Evolutionary conservation across 2,888 invertebrate genomes (phyloP).

Genomic region (Lysandra coridon): DNA sequence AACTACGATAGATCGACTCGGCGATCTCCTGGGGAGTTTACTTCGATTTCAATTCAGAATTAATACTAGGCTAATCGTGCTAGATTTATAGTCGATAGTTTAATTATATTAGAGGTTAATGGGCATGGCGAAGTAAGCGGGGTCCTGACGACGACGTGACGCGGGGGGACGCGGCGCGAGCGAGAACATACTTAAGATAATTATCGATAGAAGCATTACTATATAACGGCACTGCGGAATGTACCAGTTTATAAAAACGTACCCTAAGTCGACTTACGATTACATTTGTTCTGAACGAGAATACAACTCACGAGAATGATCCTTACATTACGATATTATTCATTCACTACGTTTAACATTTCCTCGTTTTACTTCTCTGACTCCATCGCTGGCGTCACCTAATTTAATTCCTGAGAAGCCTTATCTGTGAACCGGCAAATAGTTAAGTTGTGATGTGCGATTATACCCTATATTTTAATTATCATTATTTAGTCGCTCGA

Average conservation of each 20-base stretch:
- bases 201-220: conserved; percentile 65
- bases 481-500: conserved; percentile 55
- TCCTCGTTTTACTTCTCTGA: conserved; percentile 55
- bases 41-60: conserved; percentile 67
- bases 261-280: conserved; percentile 71
- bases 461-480: conserved; percentile 67
- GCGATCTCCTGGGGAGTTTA: conserved; percentile 61
- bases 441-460: conserved; percentile 79
- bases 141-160: conserved; percentile 28
- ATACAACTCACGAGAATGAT: conserved; percentile 57
- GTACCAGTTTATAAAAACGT: conserved; percentile 77
- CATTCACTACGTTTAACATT: conserved; percentile 60
- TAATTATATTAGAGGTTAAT: conserved; percentile 49
- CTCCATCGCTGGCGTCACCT: conserved; percentile 72
- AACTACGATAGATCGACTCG: conserved; percentile 69
- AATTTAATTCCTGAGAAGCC: conserved; percentile 49
- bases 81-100: conserved; percentile 60
- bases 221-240: conserved; percentile 77
- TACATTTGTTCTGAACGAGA: conserved; percentile 71
- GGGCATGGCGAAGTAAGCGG: conserved; percentile 30
- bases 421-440: conserved; percentile 68
- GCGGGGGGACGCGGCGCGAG: background rate
- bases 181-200: conserved; percentile 60
- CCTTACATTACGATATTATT: conserved; percentile 55
- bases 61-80: conserved; percentile 72